A percentile compares a stretch with the other conserved stretches of the same genome.
These are phyloP conservation scores for Euzophera pinguis DNA, from an alignment of 2,888 invertebrate species.

Conservation along the genomic window DNA sequence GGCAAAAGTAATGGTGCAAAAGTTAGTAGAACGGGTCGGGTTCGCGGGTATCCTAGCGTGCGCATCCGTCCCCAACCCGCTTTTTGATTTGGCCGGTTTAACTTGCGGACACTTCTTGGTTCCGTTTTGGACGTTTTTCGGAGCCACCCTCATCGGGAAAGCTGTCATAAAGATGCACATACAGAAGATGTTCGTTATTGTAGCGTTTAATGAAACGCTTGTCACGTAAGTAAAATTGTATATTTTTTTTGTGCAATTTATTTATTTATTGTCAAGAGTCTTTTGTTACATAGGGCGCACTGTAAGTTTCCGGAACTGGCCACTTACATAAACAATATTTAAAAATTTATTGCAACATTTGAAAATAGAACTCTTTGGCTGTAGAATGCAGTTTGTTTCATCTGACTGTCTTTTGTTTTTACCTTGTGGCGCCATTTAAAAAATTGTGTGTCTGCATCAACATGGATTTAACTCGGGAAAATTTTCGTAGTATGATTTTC, in stretches of 20 bases:
- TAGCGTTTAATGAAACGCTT: conserved; percentile 96
- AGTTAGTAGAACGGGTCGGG: conserved; percentile 94
- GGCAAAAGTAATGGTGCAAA: conserved; percentile 91
- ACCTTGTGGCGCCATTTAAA: too few species aligned
- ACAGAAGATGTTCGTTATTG: conserved; percentile 97
- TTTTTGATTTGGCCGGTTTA: conserved; percentile 99
- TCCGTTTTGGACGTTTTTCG: conserved; percentile 99
- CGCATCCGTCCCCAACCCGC: conserved; percentile 98
- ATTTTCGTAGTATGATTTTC: too few species aligned
- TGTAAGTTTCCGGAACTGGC: too few species aligned
- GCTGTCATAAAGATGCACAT: conserved; percentile 99
- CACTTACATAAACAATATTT: too few species aligned
- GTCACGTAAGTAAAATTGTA: conserved; percentile 89
- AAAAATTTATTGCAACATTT: too few species aligned
- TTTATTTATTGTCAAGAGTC: too few species aligned
- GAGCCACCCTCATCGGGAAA: conserved; percentile 98
- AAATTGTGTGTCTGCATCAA: too few species aligned
- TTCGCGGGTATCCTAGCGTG: conserved; percentile 98
- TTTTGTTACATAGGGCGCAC: too few species aligned
- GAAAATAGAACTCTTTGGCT: too few species aligned
- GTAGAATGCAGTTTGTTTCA: too few species aligned
- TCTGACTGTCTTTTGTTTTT: too few species aligned
- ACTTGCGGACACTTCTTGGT: conserved; percentile 99
- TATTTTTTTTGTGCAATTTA: neutral
- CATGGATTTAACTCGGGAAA: too few species aligned